These are phyloP conservation scores for Oscheius sp. DNA, from an alignment of 2,888 invertebrate species.

Conservation along the genomic window DNA sequence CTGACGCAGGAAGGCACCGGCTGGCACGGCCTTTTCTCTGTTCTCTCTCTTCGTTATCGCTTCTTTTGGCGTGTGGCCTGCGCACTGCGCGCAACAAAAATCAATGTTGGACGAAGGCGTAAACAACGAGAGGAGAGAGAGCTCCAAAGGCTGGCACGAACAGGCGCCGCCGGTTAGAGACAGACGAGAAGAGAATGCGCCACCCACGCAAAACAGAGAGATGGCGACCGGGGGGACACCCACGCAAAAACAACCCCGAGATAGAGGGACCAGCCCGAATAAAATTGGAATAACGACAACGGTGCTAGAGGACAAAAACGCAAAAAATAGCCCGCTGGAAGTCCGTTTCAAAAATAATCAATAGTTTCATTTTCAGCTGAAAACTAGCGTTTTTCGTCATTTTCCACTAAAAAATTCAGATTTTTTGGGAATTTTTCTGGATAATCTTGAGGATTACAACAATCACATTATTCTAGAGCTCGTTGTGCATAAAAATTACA, in stretches of 20 bases:
- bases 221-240: neutral
- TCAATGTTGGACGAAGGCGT: conserved; percentile 35
- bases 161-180: conserved; percentile 29
- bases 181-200: conserved; percentile 14
- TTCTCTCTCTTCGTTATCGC: conserved; percentile 23
- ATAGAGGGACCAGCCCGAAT: neutral
- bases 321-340: neutral
- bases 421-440: neutral
- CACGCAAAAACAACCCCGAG: conserved; percentile 25
- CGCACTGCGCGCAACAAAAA: neutral
- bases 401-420: neutral
- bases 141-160: conserved; percentile 29
- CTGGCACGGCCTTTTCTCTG: neutral
- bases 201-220: conserved; percentile 22
- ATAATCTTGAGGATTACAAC: too few species aligned
- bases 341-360: neutral
- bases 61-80: conserved; percentile 14
- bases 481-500: too few species aligned
- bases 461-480: too few species aligned
- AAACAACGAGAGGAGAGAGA: conserved; percentile 30
- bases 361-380: neutral
- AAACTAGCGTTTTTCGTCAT: neutral
- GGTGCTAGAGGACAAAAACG: neutral
- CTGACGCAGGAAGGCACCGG: conserved; percentile 9
- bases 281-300: neutral